Percentiles rank a stretch among this genome's conserved stretches.
phyloP scores from a whole-genome alignment of 2,797 vertebrate species.

The Chiloscyllium punctatum region DNA sequence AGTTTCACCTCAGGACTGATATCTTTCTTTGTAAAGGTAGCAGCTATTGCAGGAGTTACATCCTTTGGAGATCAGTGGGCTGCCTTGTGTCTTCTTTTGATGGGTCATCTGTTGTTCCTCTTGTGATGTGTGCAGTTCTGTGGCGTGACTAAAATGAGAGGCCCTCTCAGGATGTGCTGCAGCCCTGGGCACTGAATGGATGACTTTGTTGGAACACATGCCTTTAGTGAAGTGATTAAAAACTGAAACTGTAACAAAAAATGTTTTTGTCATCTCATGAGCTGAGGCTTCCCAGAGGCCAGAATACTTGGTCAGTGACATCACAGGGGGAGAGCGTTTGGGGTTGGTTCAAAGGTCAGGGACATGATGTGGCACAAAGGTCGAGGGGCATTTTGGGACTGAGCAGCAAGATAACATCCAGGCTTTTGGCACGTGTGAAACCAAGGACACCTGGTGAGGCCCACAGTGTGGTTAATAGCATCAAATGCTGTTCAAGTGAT shows the following conservation, averaged over 20 bases:
- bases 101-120: slow-evolving; percentile 43
- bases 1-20: background rate
- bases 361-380: background rate
- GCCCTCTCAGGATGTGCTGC: slow-evolving; percentile 39
- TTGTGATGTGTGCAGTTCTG: slow-evolving; percentile 47
- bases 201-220: slow-evolving; percentile 13
- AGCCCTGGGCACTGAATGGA: slow-evolving; percentile 1
- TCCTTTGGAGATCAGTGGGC: background rate
- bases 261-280: background rate
- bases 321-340: background rate
- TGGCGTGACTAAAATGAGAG: slow-evolving; percentile 40
- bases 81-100: background rate
- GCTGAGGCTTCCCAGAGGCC: background rate
- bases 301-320: background rate
- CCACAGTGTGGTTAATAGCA: too few species aligned
- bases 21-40: background rate
- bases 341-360: background rate
- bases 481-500: background rate
- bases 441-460: background rate
- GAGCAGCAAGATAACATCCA: too few species aligned
- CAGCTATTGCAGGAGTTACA: background rate
- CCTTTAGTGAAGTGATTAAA: slow-evolving; percentile 1
- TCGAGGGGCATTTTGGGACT: background rate
- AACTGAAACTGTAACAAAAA: slow-evolving; percentile 15
- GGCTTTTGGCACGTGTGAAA: background rate